Base-by-base conservation (phyloP, 2,113 vertebrate genomes). In the Rattus rattus region DNA sequence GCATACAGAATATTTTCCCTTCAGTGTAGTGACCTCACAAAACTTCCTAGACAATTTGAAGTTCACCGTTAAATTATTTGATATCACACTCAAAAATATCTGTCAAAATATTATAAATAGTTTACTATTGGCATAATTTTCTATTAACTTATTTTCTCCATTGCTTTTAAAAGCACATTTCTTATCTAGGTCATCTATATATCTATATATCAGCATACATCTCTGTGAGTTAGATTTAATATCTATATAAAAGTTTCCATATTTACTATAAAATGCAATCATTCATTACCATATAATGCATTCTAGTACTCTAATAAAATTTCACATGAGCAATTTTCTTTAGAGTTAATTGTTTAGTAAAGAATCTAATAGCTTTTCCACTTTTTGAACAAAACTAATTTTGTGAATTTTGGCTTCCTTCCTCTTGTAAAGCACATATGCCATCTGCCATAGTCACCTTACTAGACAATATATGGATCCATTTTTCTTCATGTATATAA, bases 51-150 rank as follows among this genome's bases (percentile, higher is more conserved):
- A 75, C 7, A 92, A 88, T 7, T 52, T 59, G 75, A 86, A 95
- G 3, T 2, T 30, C 0, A 63, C 7, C 1, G 75, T 65, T n/a
- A 79, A 69, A 92, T 79, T 70, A 83, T 59, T 77, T 89, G 36
- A 87, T 30, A 69, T 49, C 11, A 24, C 72, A 30, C 3, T 93
- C 14, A 87, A 95, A 92, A 67, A 36, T 85, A 36, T 30, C 59
- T 61, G 28, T 65, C n/a, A 33, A 90, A 96, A 77, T 92, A 90
- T 19, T 59, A 54, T 70, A 90, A 79, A 89, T 39, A 86, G 16
- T 13, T 87, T 33, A 1, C 13, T 85, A 2, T 56, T 84, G 3
- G 49, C 67, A 4, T 52, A 5, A 70, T 92, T 83, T 86, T 59
- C 24, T 73, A 91, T 67, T 36, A 88, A 39, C 12, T 81, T 39